A percentile compares a stretch with the other conserved stretches of the same genome.
Conservation (phyloP, 1,140 invertebrate species). For the Dolichoris vasculosae region DNA sequence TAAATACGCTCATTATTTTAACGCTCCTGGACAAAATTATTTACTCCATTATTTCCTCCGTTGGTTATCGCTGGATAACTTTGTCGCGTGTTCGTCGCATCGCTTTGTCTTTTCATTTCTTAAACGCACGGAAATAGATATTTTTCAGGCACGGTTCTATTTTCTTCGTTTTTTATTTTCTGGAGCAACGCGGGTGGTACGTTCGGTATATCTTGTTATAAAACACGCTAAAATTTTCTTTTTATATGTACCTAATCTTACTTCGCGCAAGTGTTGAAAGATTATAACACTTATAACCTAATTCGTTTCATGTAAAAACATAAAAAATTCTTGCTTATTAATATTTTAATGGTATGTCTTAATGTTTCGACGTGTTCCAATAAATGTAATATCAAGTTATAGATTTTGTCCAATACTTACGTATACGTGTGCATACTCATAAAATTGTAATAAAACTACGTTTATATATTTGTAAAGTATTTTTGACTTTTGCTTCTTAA, state of each 20-base stretch:
- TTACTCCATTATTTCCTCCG: neutral
- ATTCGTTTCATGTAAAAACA: neutral
- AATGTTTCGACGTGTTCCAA: neutral
- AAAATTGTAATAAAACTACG: neutral
- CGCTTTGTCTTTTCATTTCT: too few species aligned
- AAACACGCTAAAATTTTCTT: neutral
- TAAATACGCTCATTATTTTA: neutral
- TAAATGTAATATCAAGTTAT: neutral
- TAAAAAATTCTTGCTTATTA: neutral
- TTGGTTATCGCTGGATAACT: neutral
- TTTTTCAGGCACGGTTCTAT: too few species aligned
- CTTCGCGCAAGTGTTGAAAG: neutral
- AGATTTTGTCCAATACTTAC: neutral
- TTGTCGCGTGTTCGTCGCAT: too few species aligned
- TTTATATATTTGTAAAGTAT: neutral
- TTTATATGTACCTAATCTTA: neutral
- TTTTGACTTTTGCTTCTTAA: neutral
- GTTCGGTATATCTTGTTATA: neutral
- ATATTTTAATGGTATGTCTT: neutral
- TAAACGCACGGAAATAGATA: too few species aligned
- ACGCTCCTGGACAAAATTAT: neutral
- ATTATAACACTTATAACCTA: neutral
- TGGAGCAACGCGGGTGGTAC: too few species aligned
- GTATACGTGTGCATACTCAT: neutral
- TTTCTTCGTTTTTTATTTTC: too few species aligned